These are phyloP conservation scores for Gnatocerus cornutus DNA, from an alignment of 2,888 invertebrate species.

Conservation along the genomic window DNA sequence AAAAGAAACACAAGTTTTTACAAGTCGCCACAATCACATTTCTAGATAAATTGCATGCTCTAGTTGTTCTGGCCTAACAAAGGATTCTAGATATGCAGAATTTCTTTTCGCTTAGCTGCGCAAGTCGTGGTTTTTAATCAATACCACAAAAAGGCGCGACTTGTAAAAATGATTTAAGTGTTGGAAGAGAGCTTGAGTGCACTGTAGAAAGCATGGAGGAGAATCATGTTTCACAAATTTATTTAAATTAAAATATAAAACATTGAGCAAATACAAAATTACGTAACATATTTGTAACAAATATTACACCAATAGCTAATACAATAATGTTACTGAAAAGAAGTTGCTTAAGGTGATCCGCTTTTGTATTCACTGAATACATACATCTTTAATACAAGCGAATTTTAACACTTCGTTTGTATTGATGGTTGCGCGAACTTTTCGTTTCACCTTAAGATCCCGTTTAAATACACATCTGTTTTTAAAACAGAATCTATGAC, in stretches of 20 bases:
- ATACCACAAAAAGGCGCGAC: no score
- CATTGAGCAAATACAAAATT: constrained; percentile 49
- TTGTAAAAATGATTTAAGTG: no score
- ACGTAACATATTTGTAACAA: constrained; percentile 41
- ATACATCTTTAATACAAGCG: constrained; percentile 19
- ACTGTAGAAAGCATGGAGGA: no score
- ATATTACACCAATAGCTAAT: constrained; percentile 46
- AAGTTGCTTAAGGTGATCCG: constrained; percentile 38
- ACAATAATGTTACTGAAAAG: constrained; percentile 33
- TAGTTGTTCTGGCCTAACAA: no score
- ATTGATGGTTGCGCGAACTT: neutral
- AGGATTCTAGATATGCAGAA: no score
- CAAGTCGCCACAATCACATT: no score
- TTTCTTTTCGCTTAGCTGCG: no score
- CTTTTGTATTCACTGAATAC: constrained; percentile 49
- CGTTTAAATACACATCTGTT: constrained; percentile 39
- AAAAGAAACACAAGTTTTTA: no score
- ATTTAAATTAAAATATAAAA: constrained; percentile 47
- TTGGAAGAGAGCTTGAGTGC: no score
- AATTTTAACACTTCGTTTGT: neutral
- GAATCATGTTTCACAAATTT: constrained; percentile 67
- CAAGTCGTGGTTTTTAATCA: no score
- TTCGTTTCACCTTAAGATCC: constrained; percentile 16
- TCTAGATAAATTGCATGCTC: no score
- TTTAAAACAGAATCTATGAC: constrained; percentile 50